Evolutionary conservation across 2,797 vertebrate genomes (phyloP), one percentile per base, ranked within the genome.

Genomic region (Glossophaga mutica): DNA sequence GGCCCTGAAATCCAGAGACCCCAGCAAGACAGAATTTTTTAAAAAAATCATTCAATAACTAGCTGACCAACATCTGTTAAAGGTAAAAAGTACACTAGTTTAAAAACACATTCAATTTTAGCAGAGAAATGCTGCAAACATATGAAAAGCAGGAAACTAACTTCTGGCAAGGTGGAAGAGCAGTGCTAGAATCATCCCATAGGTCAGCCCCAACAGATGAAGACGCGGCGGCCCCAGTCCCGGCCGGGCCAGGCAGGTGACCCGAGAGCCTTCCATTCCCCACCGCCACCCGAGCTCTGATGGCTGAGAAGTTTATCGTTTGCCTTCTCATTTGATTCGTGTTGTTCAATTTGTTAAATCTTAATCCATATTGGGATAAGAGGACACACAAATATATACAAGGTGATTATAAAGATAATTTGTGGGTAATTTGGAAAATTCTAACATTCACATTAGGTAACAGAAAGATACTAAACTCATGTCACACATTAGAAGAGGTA

Each of bases 361-460:
- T 96, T 70, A 95, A 48, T 91, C 67, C 74, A 96, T 92, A 96
- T 95, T 55, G 90, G 82, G 95, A 92, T 95, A 97, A 97, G 95
- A 89, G 93, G 92, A 79, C 81, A 96, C 86, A 97, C 84, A 97
- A 55, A 98, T 96, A 97, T 95, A 97, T 59, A 96, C 95, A 87
- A 97, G 93, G 94, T n/a, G 48, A 97, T 76, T 97, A 97, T 92
- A 98, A 98, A 84, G 97, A 98, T 88, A 94, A 93, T 97, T 98
- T 94, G 96, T 84, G 92, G 96, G 59, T 94, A 97, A 92, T 94
- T 93, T 97, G 94, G 97, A 97, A 97, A 39, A 94, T 89, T 96
- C 92, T 96, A 98, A 98, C 96, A 97, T 98, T 98, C 98, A 98
- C 97, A 98, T 98, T 21, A 59, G 96, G 92, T 97, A 98, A 98